Base-by-base conservation (phyloP, 2,888 invertebrate genomes). In the Xanthorhoe designata region DNA sequence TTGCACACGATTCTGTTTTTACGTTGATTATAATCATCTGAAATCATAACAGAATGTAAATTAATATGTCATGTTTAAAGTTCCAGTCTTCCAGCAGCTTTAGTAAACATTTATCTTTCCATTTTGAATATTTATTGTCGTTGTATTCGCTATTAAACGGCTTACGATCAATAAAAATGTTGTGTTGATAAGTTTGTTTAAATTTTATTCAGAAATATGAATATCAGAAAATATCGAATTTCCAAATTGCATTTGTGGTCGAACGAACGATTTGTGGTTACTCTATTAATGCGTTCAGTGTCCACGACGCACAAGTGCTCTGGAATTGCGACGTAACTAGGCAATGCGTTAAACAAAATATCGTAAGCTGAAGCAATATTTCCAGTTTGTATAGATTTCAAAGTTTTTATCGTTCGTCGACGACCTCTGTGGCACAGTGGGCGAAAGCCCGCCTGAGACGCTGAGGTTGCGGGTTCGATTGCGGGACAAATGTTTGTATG, bases 101-200 rank as follows among this genome's bases (percentile, higher is more conserved):
- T 42, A 17, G 24, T 45, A 51, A 56, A 56, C 51, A 62, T 57
- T 58, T 49, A 58, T 49, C 47, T 58, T 24, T 53, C 9, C 52
- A 19, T 8, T 29, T 17, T 3, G 47, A 59, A 54, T 55, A 54
- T 64, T 64, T 64, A 64, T 32, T 55, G 59, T 50, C 51, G 62
- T 45, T 52, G 51, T 32, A 61, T 51, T 35, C 42, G 24, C 55
- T 62, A 56, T 62, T 38, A 38, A 62, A 57, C 38, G 10, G 53
- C 59, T 58, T 64, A 49, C 50, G 8, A 10, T 53, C 52, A 29
- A 7, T 47, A 47, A 47, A 47, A 15, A 47, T 15, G 15, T 2
- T 47, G 10, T 9, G 38, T 32, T 32, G 32, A 32, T 32, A 42
- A 13, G 38, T 42, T 42, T 42, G 38, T 42, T 42, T 42, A 10